A percentile compares a stretch with the other conserved stretches of the same genome.
Evolutionary conservation across 1,140 invertebrate species (phyloP).

Genomic region (Papilio xuthus): DNA sequence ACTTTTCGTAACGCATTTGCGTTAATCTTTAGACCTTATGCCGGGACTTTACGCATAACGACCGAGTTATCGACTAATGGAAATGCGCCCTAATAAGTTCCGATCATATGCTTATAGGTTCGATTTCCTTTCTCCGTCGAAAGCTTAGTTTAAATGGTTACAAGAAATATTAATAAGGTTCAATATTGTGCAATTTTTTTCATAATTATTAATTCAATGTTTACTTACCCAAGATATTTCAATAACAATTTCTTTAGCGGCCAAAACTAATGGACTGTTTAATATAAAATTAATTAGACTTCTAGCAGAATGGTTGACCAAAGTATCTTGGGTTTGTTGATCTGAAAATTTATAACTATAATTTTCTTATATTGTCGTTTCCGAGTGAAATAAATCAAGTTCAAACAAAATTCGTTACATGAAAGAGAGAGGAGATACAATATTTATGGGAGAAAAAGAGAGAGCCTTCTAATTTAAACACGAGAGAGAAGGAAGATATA

Average conservation of each 20-base stretch:
- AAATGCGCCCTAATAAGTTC: too few species aligned
- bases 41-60: too few species aligned
- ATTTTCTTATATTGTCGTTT: constrained; percentile 25
- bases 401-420: neutral
- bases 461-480: neutral
- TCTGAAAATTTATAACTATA: constrained; percentile 36
- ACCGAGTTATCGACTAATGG: too few species aligned
- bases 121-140: too few species aligned
- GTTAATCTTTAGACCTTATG: too few species aligned
- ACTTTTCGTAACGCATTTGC: too few species aligned
- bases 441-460: neutral
- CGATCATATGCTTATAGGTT: too few species aligned
- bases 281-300: constrained; percentile 43
- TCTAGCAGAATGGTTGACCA: constrained; percentile 47
- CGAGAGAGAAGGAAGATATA: neutral
- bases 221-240: constrained; percentile 49
- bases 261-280: constrained; percentile 34
- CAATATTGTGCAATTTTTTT: too few species aligned
- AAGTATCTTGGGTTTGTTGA: constrained; percentile 36
- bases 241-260: constrained; percentile 41
- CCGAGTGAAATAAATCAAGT: neutral
- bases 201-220: too few species aligned
- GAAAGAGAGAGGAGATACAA: neutral
- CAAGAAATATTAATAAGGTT: too few species aligned
- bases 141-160: too few species aligned